A percentile compares a stretch with the other conserved stretches of the same genome.
These are phyloP conservation scores for Ophiodon elongatus DNA, from an alignment of 2,113 vertebrate species.

Conservation along the genomic window DNA sequence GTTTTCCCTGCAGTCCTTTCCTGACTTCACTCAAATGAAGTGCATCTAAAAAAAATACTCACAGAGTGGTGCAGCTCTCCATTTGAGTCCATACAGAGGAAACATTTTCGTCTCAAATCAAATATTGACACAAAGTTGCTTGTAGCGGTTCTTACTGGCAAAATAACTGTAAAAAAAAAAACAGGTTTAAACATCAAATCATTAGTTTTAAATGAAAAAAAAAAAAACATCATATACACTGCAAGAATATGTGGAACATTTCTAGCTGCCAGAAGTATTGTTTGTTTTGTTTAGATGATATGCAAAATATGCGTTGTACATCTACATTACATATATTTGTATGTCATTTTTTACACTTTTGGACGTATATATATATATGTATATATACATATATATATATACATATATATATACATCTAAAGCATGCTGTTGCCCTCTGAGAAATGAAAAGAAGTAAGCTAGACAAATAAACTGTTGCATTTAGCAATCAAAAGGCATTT, in stretches of 20 bases:
- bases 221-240: background rate
- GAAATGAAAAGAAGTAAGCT: background rate
- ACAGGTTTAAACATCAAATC: background rate
- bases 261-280: background rate
- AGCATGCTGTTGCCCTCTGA: background rate
- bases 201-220: background rate
- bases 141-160: conserved; percentile 81
- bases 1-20: background rate
- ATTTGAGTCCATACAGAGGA: conserved; percentile 87
- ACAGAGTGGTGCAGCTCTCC: conserved; percentile 88
- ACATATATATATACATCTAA: background rate
- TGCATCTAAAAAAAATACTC: conserved; percentile 76
- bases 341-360: background rate
- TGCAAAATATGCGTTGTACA: background rate
- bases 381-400: background rate
- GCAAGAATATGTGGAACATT: background rate
- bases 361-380: background rate
- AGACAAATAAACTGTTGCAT: background rate
- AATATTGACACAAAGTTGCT: conserved; percentile 86
- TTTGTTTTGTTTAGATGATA: conserved; percentile 14
- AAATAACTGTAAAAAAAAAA: conserved; percentile 56
- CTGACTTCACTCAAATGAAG: background rate
- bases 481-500: background rate
- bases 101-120: conserved; percentile 85
- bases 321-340: background rate